Evolutionary conservation across 2,113 vertebrate species (phyloP), one percentile per base, ranked within the genome.

Genomic region (Numida meleagris): DNA sequence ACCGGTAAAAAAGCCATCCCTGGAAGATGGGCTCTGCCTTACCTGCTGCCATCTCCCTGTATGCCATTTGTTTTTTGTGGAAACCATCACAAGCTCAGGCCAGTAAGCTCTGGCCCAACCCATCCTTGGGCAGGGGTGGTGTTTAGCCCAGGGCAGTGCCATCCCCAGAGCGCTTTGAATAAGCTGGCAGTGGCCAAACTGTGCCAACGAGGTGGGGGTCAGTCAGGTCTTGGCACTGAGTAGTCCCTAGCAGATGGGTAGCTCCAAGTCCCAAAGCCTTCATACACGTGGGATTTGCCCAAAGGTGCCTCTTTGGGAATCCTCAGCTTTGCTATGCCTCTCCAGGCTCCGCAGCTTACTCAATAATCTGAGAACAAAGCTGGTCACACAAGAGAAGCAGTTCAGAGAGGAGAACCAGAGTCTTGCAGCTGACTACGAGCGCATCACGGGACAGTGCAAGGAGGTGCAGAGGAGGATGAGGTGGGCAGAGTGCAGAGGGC

Each of bases 401-500:
- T 96, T 96, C 23, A 55, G 48, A 4, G 97, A 98, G 83, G 98
- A 97, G 82, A 98, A 95, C 78, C 93, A 93, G 55, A 66, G 68
- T 4, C 90, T 98, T 75, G 97, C 86, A 1, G 91, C 97, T 0
- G 97, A 98, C 67, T 97, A 98, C 45, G 94, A 97, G 74, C 96
- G 96, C 23, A 95, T 95, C 4, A 66, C 88, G n/a, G 71, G 82
- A 36, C 98, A 98, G 40, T 98, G 97, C 90, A 97, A 98, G 90
- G 96, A 98, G 31, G 43, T 98, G 38, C 97, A 98, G 95, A 98
- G 96, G 95, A 98, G 98, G 80, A 97, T 97, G 81, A 98, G 98
- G 99, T 99, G 86, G 90, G 89, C 2, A 21, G 7, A 25, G 27
- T 1, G 0, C 7, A 3, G 29, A 18, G 43, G 43, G n/a, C n/a